Base-by-base conservation (phyloP, 2,888 invertebrate species). In the Spisula subtruncata region DNA sequence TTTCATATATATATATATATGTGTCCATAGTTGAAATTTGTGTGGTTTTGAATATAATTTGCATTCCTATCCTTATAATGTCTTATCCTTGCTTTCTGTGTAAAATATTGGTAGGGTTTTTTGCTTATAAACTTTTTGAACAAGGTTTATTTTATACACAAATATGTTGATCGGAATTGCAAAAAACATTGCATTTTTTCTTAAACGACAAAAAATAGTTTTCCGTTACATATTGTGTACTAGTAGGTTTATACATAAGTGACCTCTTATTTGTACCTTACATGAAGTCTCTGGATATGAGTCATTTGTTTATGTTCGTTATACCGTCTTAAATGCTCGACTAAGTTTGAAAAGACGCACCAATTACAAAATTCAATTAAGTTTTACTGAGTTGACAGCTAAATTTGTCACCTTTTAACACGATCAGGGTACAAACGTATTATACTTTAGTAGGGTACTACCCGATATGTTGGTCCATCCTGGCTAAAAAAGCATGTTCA, bases 331-430 rank as follows among this genome's bases (percentile, higher is more conserved):
- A 75, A 75, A 75, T 75, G 75, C 32, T 32, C 75, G 75, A 75
- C 75, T 75, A 75, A 32, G 32, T 35, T 35, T 75, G 75, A 75
- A 75, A 75, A 75, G 75, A 75, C 35, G 16, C 35, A 18, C 14
- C 75, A 75, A 75, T 75, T 75, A 18, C 32, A 35, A 75, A 35
- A 5, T 75, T 75, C 75, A 75, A 75, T 75, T 75, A 75, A 75
- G 32, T 75, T 75, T 75, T 35, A 75, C 75, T 16, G 16, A 75
- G 75, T 75, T 75, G 75, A 75, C 75, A 75, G 75, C 75, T 75
- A 75, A 75, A 75, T 75, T 75, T 75, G 75, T 75, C 75, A 32
- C 75, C 32, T 75, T 75, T 75, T 32, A 35, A 29, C n/a, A n/a
- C 5, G 41, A 12, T 51, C 14, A 16, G 14, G 51, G 51, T 51